A percentile compares a stretch with the other conserved stretches of the same genome.
phyloP scores from a whole-genome alignment of 2,113 vertebrate species.

The Platichthys stellatus region DNA sequence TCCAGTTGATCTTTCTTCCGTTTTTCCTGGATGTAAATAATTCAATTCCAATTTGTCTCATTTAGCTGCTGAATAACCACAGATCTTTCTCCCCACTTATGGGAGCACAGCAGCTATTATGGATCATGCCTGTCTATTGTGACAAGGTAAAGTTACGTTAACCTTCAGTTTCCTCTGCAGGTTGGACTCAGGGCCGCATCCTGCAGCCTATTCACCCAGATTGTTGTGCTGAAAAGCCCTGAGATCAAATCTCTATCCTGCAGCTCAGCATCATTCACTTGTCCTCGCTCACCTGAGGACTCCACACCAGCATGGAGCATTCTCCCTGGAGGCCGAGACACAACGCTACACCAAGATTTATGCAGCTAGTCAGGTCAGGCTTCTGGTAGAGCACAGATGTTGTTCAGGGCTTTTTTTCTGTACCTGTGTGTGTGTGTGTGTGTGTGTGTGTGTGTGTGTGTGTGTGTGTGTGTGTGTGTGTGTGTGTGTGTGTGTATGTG shows the following conservation, averaged over 20 bases:
- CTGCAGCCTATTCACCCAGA: conserved; percentile 66
- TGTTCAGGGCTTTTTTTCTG: conserved; percentile 63
- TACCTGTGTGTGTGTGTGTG: conserved; percentile 23
- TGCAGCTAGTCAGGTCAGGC: conserved; percentile 62
- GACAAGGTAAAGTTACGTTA: conserved; percentile 69
- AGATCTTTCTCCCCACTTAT: conserved; percentile 32
- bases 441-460: conserved; percentile 4
- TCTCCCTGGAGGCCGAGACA: conserved; percentile 51
- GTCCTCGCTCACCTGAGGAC: conserved; percentile 67
- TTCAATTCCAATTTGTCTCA: conserved; percentile 60
- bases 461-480: conserved; percentile 29
- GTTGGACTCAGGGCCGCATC: conserved; percentile 18
- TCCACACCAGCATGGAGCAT: conserved; percentile 40
- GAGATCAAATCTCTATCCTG: conserved; percentile 74
- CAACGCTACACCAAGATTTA: conserved; percentile 49
- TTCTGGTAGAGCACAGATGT: conserved; percentile 55
- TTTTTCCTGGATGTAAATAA: conserved; percentile 44
- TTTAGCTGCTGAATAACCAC: conserved; percentile 51
- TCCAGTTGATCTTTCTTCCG: background rate
- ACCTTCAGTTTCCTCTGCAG: conserved; percentile 74
- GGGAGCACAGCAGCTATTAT: conserved; percentile 56
- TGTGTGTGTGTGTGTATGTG: conserved; percentile 25
- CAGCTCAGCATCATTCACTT: conserved; percentile 72
- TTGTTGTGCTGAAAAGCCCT: conserved; percentile 56
- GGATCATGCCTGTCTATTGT: conserved; percentile 28